phyloP scores from a whole-genome alignment of 2,888 invertebrate species.

The Mimumesa dahlbomi region DNA sequence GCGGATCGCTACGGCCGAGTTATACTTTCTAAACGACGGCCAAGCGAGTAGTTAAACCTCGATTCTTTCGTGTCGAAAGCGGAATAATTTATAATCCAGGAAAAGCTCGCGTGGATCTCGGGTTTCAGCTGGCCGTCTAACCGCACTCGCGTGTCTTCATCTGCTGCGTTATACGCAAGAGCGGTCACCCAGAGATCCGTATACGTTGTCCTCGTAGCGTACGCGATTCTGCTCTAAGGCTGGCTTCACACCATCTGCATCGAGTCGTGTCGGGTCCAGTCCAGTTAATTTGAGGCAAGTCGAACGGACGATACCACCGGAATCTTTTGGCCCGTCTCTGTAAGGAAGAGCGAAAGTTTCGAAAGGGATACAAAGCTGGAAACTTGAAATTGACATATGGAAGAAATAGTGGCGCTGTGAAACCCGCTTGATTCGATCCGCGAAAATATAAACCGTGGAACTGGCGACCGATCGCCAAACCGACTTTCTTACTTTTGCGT shows the following conservation, averaged over 20 bases:
- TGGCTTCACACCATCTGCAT: not conserved
- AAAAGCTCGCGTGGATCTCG: conserved; percentile 47
- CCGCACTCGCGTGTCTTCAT: conserved; percentile 62
- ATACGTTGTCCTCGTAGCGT: conserved; percentile 29
- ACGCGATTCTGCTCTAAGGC: too few species aligned
- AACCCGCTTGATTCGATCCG: conserved; percentile 13
- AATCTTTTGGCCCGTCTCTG: too few species aligned
- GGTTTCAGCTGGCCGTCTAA: conserved; percentile 47
- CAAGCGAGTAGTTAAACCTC: conserved; percentile 33
- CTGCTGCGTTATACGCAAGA: conserved; percentile 34
- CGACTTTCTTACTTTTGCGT: conserved; percentile 10
- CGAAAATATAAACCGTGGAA: conserved; percentile 22
- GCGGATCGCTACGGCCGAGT: not conserved
- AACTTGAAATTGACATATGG: too few species aligned
- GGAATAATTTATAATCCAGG: conserved; percentile 51
- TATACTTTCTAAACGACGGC: conserved; percentile 24
- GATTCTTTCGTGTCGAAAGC: conserved; percentile 18
- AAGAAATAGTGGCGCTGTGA: too few species aligned
- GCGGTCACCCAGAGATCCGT: conserved; percentile 42
- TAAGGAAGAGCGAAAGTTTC: too few species aligned
- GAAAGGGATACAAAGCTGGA: too few species aligned
- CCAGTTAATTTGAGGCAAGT: too few species aligned
- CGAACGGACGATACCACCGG: too few species aligned
- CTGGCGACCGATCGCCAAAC: conserved; percentile 7
- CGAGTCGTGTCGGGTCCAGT: too few species aligned